Percentiles rank a stretch among this genome's conserved stretches.
Conservation (phyloP, 2,797 vertebrate species). For the Perodicticus potto region DNA sequence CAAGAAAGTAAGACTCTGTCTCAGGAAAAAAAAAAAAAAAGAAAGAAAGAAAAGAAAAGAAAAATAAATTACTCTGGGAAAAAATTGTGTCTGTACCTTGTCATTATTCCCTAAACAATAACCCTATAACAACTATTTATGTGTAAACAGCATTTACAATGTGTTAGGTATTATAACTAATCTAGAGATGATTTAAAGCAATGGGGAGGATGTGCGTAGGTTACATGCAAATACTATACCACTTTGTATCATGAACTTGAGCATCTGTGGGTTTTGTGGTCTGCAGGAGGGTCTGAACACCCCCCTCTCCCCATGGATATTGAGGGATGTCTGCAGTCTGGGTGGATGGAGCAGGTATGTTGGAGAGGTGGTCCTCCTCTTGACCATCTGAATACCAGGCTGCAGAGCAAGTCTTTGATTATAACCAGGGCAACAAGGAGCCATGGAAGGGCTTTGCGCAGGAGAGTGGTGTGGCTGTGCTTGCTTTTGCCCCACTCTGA, state of each 20-base stretch:
- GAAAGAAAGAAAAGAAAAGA: no score
- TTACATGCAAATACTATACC: background rate
- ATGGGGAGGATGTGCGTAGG: background rate
- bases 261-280: background rate
- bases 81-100: background rate
- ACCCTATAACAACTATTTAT: background rate
- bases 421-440: background rate
- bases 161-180: background rate
- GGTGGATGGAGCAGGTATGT: background rate
- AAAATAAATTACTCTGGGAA: background rate
- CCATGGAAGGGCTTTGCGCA: fast-evolving
- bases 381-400: background rate
- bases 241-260: background rate
- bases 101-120: background rate
- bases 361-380: fast-evolving
- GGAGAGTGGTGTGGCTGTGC: fast-evolving
- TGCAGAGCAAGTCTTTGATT: background rate
- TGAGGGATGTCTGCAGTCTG: background rate
- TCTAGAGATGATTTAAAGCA: background rate
- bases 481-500: background rate
- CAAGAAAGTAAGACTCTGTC: no score
- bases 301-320: background rate
- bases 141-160: background rate
- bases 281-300: background rate
- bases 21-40: no score